phyloP scores from a whole-genome alignment of 2,113 vertebrate genomes.

The Dromaius novaehollandiae region DNA sequence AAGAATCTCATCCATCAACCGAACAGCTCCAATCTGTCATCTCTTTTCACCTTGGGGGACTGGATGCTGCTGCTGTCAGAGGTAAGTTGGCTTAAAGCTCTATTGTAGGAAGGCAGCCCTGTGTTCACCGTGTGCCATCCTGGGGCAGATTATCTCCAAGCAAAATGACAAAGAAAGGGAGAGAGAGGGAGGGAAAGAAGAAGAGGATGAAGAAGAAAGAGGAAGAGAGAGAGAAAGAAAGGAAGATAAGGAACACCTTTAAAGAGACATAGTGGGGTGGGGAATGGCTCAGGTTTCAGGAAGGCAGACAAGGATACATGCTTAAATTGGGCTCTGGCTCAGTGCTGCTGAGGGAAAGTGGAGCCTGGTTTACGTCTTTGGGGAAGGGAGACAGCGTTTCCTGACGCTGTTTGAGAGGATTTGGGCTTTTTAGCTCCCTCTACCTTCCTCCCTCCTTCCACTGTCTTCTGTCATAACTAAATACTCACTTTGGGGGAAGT shows the following conservation, averaged over 20 bases:
- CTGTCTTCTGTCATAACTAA: neutral
- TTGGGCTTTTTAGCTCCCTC: neutral
- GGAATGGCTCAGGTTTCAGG: conserved; percentile 70
- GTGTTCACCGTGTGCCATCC: neutral
- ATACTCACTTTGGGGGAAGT: conserved; percentile 18
- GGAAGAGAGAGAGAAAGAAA: neutral
- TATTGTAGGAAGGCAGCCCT: neutral
- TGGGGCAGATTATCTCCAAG: neutral
- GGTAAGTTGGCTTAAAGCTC: neutral
- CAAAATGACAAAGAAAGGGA: neutral
- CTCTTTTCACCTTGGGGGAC: neutral
- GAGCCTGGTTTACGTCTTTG: neutral
- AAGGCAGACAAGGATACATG: conserved; percentile 24
- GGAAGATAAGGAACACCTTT: neutral
- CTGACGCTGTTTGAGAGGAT: neutral
- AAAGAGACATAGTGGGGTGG: neutral
- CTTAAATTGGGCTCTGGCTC: neutral
- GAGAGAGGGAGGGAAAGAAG: neutral
- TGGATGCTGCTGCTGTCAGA: neutral
- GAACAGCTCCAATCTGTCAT: neutral
- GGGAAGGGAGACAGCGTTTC: neutral
- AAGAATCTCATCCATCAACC: neutral
- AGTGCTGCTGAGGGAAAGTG: neutral
- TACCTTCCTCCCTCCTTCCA: neutral
- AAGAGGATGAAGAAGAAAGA: neutral